These are phyloP conservation scores for Byasa hedistus DNA, from an alignment of 2,888 invertebrate species.

Conservation along the genomic window DNA sequence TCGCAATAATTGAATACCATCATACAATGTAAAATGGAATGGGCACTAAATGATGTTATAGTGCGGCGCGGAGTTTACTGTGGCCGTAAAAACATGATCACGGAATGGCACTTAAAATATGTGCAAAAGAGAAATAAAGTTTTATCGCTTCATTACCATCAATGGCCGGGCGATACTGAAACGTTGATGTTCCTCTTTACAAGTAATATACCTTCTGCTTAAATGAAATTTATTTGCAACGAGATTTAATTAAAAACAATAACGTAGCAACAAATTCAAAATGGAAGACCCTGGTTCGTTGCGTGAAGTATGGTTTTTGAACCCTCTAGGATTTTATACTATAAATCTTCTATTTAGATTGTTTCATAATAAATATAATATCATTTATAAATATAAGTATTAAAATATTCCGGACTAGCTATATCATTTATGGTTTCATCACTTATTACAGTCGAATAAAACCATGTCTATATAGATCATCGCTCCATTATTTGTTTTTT, in stretches of 20 bases:
- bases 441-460: too few relatives aligned
- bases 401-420: too few relatives aligned
- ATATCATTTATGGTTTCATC: too few relatives aligned
- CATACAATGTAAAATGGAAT: slow-evolving; percentile 37
- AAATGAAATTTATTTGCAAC: slow-evolving; percentile 12
- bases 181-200: slow-evolving; percentile 21
- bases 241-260: slow-evolving; percentile 12
- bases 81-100: slow-evolving; percentile 42
- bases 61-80: slow-evolving; percentile 37
- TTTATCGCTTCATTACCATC: slow-evolving; percentile 44
- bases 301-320: too few relatives aligned
- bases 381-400: too few relatives aligned
- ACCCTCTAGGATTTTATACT: too few relatives aligned
- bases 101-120: slow-evolving; percentile 43
- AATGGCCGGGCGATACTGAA: slow-evolving; percentile 30
- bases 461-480: too few relatives aligned
- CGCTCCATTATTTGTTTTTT: too few relatives aligned
- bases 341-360: too few relatives aligned
- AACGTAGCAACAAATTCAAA: not conserved
- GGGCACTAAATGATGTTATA: slow-evolving; percentile 47
- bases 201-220: slow-evolving; percentile 18
- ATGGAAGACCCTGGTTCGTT: not conserved
- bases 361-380: too few relatives aligned
- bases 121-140: slow-evolving; percentile 38
- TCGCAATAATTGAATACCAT: slow-evolving; percentile 25